phyloP scores from a whole-genome alignment of 2,888 invertebrate species.

The Sarcophaga carnaria region DNA sequence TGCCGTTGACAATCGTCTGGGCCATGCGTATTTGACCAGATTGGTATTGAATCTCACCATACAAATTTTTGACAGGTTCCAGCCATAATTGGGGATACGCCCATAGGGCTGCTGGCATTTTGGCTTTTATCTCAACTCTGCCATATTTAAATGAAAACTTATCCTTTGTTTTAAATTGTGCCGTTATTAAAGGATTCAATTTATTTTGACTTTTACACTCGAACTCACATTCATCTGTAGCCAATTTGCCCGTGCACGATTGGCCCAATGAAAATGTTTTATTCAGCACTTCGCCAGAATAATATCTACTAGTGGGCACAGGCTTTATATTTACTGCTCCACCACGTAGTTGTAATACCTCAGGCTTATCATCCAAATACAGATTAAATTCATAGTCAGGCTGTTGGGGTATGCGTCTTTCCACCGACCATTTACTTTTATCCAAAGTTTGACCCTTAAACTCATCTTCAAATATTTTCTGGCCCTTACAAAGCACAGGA shows the following conservation, averaged over 20 bases:
- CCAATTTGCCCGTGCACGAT: conserved; percentile 76
- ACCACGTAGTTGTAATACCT: conserved; percentile 71
- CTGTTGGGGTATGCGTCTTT: conserved; percentile 75
- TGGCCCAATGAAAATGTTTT: conserved; percentile 73
- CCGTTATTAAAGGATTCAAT: conserved; percentile 87
- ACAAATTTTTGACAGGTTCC: conserved; percentile 85
- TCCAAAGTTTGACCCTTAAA: conserved; percentile 74
- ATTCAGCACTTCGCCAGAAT: conserved; percentile 25
- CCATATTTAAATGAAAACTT: conserved; percentile 88
- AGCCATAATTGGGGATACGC: conserved; percentile 88
- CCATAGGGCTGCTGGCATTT: conserved; percentile 89
- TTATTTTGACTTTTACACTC: conserved; percentile 78
- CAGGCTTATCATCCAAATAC: conserved; percentile 71
- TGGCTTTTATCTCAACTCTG: conserved; percentile 86
- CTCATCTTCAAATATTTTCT: conserved; percentile 78
- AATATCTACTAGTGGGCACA: conserved; percentile 70
- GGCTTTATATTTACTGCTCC: conserved; percentile 74
- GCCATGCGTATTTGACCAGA: conserved; percentile 90
- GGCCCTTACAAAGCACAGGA: conserved; percentile 73
- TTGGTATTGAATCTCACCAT: conserved; percentile 83
- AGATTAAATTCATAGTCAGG: conserved; percentile 79
- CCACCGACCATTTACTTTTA: conserved; percentile 75
- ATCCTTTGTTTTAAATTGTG: conserved; percentile 84
- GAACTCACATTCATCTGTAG: conserved; percentile 74
- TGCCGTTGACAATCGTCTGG: conserved; percentile 82